phyloP scores from a whole-genome alignment of 2,797 vertebrate genomes.

The Chrysolophus pictus region DNA sequence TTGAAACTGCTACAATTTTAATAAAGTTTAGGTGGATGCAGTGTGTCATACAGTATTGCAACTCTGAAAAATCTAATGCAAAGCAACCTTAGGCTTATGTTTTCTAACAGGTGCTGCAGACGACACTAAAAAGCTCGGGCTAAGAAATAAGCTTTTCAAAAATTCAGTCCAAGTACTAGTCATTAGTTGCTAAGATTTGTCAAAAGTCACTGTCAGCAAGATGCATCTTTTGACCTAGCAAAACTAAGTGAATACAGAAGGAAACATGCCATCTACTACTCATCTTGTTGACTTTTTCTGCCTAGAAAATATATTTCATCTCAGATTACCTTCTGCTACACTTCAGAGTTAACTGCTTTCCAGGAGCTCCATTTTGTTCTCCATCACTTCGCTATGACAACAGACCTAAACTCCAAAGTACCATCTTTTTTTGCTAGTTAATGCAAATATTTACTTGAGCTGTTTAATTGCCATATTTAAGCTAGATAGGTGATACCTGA shows the following conservation, averaged over 20 bases:
- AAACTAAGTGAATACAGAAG: background rate
- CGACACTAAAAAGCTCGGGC: background rate
- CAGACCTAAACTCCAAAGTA: slow-evolving; percentile 37
- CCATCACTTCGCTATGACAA: slow-evolving; percentile 44
- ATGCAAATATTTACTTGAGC: slow-evolving; percentile 63
- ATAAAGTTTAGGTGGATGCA: background rate
- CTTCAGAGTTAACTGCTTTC: background rate
- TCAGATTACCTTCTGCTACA: background rate
- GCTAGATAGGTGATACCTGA: slow-evolving; percentile 51
- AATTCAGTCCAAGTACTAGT: background rate
- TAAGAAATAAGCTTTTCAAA: background rate
- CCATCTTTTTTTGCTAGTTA: slow-evolving; percentile 43
- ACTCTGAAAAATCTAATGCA: background rate
- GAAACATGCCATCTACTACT: background rate
- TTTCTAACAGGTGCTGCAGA: background rate
- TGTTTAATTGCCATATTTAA: slow-evolving; percentile 65
- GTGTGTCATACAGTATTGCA: background rate
- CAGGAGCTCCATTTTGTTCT: slow-evolving; percentile 27
- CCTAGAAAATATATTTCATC: background rate
- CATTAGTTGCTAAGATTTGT: background rate
- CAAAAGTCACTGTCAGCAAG: background rate
- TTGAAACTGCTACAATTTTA: background rate
- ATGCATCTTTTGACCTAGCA: background rate
- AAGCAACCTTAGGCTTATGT: background rate
- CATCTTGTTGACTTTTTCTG: background rate